Conservation (phyloP, 2,113 vertebrate species). For the Gymnorhina tibicen region DNA sequence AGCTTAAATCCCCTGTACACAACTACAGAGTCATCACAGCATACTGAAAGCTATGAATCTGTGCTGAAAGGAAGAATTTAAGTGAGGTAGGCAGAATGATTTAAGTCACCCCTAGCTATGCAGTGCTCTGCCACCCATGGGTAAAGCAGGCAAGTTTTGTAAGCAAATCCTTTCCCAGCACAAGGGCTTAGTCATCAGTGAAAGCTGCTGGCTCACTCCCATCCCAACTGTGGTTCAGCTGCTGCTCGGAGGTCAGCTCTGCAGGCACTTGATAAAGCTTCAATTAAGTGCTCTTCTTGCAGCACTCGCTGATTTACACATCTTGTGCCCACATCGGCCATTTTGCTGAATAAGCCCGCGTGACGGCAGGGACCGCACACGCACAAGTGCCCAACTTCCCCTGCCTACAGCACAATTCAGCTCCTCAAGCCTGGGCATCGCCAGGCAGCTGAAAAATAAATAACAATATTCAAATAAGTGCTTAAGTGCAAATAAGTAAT, state of each 20-base stretch:
- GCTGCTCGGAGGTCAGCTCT: conserved; percentile 51
- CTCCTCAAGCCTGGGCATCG: not conserved
- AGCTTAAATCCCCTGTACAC: not conserved
- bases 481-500: too few relatives aligned
- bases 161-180: conserved; percentile 35
- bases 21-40: not conserved
- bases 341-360: conserved; percentile 10
- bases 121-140: conserved; percentile 13
- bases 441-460: not conserved
- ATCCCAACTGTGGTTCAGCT: conserved; percentile 43
- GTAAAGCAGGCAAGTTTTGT: conserved; percentile 26
- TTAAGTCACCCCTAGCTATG: conserved; percentile 22
- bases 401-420: not conserved
- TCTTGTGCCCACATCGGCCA: not conserved
- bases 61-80: conserved; percentile 2
- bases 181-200: conserved; percentile 31
- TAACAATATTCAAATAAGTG: not conserved
- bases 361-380: not conserved
- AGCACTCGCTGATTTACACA: conserved; percentile 23
- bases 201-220: conserved; percentile 52
- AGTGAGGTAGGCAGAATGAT: not conserved
- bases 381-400: not conserved
- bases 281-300: conserved; percentile 62
- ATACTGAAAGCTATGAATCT: not conserved
- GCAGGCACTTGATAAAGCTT: conserved; percentile 62